These are phyloP conservation scores for Invenusta paracnida DNA, from an alignment of 2,888 invertebrate species.

Conservation along the genomic window DNA sequence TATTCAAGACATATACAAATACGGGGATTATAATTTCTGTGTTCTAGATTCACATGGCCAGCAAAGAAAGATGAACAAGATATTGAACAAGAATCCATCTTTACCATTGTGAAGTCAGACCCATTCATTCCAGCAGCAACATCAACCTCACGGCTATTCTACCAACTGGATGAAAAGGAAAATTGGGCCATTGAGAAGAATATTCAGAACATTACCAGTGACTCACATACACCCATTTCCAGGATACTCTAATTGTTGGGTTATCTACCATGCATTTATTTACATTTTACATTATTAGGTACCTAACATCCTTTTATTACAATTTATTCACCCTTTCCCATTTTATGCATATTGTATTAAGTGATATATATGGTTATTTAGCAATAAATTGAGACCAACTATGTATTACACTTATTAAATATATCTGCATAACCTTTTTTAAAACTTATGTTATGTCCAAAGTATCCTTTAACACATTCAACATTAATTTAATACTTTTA, in stretches of 20 bases:
- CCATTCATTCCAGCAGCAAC: not conserved
- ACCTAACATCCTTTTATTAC: not conserved
- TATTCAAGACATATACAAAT: not conserved
- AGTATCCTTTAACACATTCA: too few species aligned
- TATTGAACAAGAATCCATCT: constrained; percentile 12
- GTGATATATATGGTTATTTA: not conserved
- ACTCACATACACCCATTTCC: not conserved
- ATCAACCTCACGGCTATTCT: not conserved
- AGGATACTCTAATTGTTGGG: not conserved
- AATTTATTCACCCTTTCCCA: not conserved
- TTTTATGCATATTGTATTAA: not conserved
- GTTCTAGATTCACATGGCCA: not conserved
- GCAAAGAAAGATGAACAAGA: constrained; percentile 20
- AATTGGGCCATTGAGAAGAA: constrained; percentile 14
- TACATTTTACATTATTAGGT: not conserved
- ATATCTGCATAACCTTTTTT: too few species aligned
- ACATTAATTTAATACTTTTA: not conserved
- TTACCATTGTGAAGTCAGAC: not conserved
- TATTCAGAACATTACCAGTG: constrained; percentile 3
- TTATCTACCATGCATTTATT: not conserved
- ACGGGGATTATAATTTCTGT: not conserved
- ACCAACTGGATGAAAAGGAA: not conserved
- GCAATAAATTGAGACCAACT: not conserved
- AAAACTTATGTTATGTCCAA: too few species aligned
- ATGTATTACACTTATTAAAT: too few species aligned